Evolutionary conservation across 2,113 vertebrate genomes (phyloP).

Genomic region (Clinocottus analis): DNA sequence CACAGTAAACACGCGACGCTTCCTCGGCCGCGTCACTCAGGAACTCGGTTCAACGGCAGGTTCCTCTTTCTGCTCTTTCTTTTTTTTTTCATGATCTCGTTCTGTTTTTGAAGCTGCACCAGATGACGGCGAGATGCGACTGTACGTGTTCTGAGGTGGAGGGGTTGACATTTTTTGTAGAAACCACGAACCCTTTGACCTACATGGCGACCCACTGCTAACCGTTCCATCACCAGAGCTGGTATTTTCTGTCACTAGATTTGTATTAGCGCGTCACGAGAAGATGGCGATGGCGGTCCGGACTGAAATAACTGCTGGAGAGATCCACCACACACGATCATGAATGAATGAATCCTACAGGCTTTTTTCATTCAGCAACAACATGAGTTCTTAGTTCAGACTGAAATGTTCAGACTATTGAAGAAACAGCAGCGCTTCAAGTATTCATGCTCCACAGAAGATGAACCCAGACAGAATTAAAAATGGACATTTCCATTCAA

Average conservation of each 20-base stretch:
- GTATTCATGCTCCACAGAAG: too few relatives aligned
- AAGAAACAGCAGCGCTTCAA: too few relatives aligned
- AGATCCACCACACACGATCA: too few relatives aligned
- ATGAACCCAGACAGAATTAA: too few relatives aligned
- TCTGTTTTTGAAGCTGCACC: constrained; percentile 15
- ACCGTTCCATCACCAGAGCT: too few relatives aligned
- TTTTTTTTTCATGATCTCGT: too few relatives aligned
- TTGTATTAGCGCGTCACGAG: not conserved
- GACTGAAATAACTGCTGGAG: not conserved
- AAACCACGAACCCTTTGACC: not conserved
- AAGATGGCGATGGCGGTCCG: not conserved
- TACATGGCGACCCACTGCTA: not conserved
- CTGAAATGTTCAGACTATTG: too few relatives aligned
- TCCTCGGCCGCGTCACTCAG: constrained; percentile 46
- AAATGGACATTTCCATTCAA: too few relatives aligned
- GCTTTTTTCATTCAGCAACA: not conserved
- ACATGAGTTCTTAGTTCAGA: not conserved
- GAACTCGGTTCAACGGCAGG: constrained; percentile 11
- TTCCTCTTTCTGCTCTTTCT: constrained; percentile 26
- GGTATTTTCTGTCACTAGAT: too few relatives aligned
- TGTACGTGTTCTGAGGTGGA: not conserved
- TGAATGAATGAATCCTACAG: too few relatives aligned
- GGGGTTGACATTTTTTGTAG: not conserved
- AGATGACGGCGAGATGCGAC: not conserved
- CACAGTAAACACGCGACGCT: constrained; percentile 33